A percentile compares a stretch with the other conserved stretches of the same genome.
Evolutionary conservation across 1,140 invertebrate genomes (phyloP).

Genomic region (Lasaia peninsularis): DNA sequence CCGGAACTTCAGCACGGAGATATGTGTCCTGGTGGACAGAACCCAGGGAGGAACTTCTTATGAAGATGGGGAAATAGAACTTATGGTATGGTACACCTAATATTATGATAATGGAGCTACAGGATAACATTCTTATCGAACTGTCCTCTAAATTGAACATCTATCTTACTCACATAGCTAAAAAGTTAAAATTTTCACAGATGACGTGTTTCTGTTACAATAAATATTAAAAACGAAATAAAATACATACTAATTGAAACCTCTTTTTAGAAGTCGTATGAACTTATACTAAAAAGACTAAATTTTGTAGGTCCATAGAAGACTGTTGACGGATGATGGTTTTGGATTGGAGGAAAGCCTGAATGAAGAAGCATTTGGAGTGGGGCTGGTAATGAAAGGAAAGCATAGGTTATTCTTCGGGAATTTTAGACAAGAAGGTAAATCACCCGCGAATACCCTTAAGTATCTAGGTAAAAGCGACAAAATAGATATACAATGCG

Average conservation of each 20-base stretch:
- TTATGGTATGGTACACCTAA: conserved; percentile 86
- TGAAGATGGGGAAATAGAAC: conserved; percentile 85
- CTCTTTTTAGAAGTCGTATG: no score
- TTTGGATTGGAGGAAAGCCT: conserved; percentile 95
- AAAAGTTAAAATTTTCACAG: no score
- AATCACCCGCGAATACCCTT: no score
- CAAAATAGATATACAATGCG: background rate
- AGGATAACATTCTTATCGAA: no score
- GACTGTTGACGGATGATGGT: conserved; percentile 92
- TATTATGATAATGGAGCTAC: no score
- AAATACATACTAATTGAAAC: no score
- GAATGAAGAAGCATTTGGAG: conserved; percentile 90
- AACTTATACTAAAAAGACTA: no score
- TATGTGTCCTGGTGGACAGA: conserved; percentile 90
- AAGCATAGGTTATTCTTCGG: conserved; percentile 82
- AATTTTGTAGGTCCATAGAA: conserved; percentile 85
- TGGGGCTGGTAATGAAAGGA: conserved; percentile 91
- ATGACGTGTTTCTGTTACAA: no score
- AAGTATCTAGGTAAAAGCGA: no score
- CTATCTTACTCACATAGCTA: no score
- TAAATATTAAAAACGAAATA: no score
- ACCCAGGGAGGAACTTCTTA: conserved; percentile 92
- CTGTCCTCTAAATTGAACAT: no score
- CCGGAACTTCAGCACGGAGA: conserved; percentile 68
- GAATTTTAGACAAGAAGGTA: conserved; percentile 43